Conservation (phyloP, 2,113 vertebrate genomes). For the Apaloderma vittatum region DNA sequence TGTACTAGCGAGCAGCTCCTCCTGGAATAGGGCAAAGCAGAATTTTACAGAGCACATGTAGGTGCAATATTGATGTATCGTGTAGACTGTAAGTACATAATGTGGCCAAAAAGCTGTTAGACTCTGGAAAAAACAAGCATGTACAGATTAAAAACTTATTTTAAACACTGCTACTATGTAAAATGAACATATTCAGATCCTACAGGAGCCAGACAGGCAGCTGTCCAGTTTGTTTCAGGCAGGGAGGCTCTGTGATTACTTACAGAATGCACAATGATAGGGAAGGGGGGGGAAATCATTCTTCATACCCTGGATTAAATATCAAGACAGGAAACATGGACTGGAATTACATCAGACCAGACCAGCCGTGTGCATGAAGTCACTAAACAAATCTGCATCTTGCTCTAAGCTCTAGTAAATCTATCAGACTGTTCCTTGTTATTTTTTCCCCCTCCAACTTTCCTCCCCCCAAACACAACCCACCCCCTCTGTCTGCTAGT, state of each 20-base stretch:
- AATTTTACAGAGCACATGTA: background rate
- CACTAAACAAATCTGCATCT: slow-evolving; percentile 51
- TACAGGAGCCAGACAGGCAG: slow-evolving; percentile 15
- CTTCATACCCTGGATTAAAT: slow-evolving; percentile 41
- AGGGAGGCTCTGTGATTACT: background rate
- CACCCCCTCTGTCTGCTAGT: slow-evolving; percentile 14
- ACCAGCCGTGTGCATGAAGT: background rate
- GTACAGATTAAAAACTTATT: background rate
- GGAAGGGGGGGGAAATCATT: background rate
- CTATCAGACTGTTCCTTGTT: background rate
- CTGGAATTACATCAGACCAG: slow-evolving; percentile 36
- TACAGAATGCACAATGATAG: background rate
- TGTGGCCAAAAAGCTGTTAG: background rate
- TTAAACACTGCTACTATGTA: background rate
- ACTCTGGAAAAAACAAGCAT: background rate
- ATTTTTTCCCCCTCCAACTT: background rate
- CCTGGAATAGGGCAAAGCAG: background rate
- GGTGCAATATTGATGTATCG: background rate
- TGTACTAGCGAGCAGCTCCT: background rate
- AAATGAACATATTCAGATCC: background rate
- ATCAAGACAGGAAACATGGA: slow-evolving; percentile 30
- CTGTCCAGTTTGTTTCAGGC: slow-evolving; percentile 28
- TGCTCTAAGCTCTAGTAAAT: slow-evolving; percentile 46
- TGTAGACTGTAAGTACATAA: background rate
- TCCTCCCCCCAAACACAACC: background rate